phyloP scores from a whole-genome alignment of 2,888 invertebrate genomes.

The Drosophila quasianomalipes region DNA sequence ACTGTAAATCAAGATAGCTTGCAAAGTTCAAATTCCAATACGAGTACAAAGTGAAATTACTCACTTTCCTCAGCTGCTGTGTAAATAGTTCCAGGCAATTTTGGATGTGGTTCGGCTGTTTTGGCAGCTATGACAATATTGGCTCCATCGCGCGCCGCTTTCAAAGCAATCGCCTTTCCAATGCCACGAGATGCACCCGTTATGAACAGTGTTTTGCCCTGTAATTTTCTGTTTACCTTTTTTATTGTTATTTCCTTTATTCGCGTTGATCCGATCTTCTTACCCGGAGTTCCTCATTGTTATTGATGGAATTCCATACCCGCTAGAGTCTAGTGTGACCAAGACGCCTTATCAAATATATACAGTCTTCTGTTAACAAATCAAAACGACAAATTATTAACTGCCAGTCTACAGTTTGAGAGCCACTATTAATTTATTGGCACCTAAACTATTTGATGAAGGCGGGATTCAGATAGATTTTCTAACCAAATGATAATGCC shows the following conservation, averaged over 20 bases:
- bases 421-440: background rate
- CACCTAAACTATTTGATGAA: background rate
- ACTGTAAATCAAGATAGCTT: slow-evolving; percentile 86
- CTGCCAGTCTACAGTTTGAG: background rate
- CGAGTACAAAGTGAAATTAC: slow-evolving; percentile 28
- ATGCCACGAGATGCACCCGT: slow-evolving; percentile 99
- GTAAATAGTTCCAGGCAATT: slow-evolving; percentile 91
- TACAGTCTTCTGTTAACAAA: background rate
- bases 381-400: background rate
- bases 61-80: slow-evolving; percentile 93
- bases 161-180: slow-evolving; percentile 96
- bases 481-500: background rate
- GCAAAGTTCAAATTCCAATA: slow-evolving; percentile 36
- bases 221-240: slow-evolving; percentile 86
- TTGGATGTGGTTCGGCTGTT: slow-evolving; percentile 91
- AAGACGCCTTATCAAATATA: background rate
- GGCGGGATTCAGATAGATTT: background rate
- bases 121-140: slow-evolving; percentile 95
- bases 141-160: slow-evolving; percentile 94
- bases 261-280: fast-evolving
- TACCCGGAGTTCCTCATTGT: slow-evolving; percentile 45
- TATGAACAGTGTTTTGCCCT: slow-evolving; percentile 96
- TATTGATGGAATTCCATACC: background rate
- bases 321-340: slow-evolving; percentile 7
- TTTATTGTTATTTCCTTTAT: background rate